Conservation (phyloP, 2,888 invertebrate genomes). For the Heliconius ismenius region DNA sequence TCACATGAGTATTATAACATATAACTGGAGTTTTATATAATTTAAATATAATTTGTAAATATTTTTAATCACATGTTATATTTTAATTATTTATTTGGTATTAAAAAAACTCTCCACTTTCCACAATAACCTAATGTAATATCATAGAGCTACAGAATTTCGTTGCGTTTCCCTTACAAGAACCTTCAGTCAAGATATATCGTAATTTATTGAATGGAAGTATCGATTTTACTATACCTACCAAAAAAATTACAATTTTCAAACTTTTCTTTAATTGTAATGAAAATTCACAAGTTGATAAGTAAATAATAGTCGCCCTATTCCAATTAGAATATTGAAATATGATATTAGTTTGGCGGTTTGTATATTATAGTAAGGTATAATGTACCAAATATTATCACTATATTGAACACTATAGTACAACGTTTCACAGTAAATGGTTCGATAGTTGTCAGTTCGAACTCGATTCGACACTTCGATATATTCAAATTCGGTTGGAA, state of each 20-base stretch:
- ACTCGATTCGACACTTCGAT: no score
- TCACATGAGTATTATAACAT: not conserved
- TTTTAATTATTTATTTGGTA: no score
- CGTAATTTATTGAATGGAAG: not conserved
- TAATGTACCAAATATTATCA: no score
- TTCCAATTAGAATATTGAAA: not conserved
- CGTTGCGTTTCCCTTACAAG: not conserved
- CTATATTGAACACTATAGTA: no score
- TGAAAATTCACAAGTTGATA: no score
- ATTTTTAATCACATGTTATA: not conserved
- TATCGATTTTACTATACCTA: no score
- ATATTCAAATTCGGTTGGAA: not conserved
- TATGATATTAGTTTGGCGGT: not conserved
- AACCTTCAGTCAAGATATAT: no score
- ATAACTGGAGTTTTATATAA: not conserved
- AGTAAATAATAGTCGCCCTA: not conserved
- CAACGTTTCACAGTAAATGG: no score
- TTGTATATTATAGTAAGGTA: not conserved
- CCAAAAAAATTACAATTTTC: not conserved
- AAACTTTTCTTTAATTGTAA: not conserved
- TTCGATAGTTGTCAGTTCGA: no score
- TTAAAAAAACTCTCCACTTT: not conserved
- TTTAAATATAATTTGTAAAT: conserved; percentile 1
- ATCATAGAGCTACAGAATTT: no score
- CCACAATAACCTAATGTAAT: not conserved